Conservation (phyloP, 1,140 invertebrate species). For the Bombus turneri region DNA sequence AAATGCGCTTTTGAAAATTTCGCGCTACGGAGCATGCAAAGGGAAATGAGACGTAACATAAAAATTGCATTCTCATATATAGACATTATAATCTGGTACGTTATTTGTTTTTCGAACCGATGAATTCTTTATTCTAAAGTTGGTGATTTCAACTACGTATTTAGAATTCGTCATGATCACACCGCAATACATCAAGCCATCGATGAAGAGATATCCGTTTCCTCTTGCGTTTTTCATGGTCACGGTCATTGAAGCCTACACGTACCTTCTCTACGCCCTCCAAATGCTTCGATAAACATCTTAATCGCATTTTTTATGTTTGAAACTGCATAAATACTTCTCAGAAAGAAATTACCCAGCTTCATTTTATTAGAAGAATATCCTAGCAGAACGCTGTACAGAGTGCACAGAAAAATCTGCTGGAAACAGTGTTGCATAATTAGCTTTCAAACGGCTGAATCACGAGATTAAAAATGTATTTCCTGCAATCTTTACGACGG, state of each 20-base stretch:
- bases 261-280: constrained; percentile 1
- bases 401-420: background rate
- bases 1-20: constrained; percentile 64
- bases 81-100: background rate
- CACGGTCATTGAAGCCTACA: constrained; percentile 36
- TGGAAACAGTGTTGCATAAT: constrained; percentile 18
- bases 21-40: background rate
- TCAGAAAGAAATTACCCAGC: background rate
- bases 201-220: constrained; percentile 34
- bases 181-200: constrained; percentile 41
- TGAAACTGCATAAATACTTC: background rate
- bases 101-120: background rate
- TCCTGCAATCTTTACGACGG: background rate
- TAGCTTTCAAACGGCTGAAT: background rate
- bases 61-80: background rate
- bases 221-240: constrained; percentile 29
- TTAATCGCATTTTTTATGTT: background rate
- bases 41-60: background rate
- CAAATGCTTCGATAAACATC: constrained; percentile 4
- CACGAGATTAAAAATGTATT: background rate
- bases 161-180: constrained; percentile 27
- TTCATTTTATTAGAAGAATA: background rate
- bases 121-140: constrained; percentile 14
- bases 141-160: constrained; percentile 7
- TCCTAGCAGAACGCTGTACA: background rate